Conservation (phyloP, 2,888 invertebrate genomes). For the Lacanobia wlatinum region DNA sequence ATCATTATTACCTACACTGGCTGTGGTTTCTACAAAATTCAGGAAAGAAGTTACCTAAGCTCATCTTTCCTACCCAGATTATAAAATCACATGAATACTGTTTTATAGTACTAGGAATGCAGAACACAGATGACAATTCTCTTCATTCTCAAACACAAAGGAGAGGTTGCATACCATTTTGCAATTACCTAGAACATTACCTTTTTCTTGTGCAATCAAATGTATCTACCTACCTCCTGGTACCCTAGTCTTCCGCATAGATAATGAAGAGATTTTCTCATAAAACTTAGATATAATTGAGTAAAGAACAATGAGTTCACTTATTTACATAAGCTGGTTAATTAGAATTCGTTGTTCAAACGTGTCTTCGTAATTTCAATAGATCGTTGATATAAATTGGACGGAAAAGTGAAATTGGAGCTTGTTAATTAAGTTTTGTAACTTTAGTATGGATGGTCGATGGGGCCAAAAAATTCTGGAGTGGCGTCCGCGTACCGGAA, state of each 20-base stretch:
- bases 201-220: constrained; percentile 49
- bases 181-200: constrained; percentile 43
- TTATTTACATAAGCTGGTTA: constrained; percentile 49
- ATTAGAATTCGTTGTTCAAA: constrained; percentile 32
- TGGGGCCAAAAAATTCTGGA: no score
- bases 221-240: constrained; percentile 1
- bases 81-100: not conserved
- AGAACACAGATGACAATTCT: constrained; percentile 9
- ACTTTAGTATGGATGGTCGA: no score
- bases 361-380: constrained; percentile 31
- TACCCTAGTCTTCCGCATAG: constrained; percentile 56
- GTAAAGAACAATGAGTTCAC: constrained; percentile 41
- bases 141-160: constrained; percentile 23
- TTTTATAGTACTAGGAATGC: not conserved
- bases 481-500: no score
- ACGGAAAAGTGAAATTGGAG: not conserved
- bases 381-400: constrained; percentile 20
- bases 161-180: constrained; percentile 33
- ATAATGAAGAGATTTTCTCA: constrained; percentile 64
- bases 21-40: no score
- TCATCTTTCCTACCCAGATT: no score
- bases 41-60: no score
- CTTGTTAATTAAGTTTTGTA: not conserved
- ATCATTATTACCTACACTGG: no score
- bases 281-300: constrained; percentile 55